A percentile compares a stretch with the other conserved stretches of the same genome.
Conservation (phyloP, 2,888 invertebrate species). For the Oasisia sp. region DNA sequence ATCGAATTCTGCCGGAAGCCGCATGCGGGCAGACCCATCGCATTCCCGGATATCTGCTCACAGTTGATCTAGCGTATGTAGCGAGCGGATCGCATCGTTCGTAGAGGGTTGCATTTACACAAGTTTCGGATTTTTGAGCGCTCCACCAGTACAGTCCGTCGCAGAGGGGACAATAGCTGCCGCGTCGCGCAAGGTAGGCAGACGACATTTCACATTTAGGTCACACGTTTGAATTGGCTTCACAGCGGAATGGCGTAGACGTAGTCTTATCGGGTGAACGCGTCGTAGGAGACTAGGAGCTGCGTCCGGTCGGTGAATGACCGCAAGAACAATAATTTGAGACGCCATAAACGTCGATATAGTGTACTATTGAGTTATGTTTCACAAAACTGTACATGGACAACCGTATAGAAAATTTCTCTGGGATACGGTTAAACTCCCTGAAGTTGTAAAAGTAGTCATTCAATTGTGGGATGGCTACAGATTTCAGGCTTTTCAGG, state of each 20-base stretch:
- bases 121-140: not conserved
- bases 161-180: not conserved
- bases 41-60: conserved; percentile 12
- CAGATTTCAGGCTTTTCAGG: no score
- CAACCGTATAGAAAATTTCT: no score
- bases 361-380: not conserved
- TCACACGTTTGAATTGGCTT: not conserved
- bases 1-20: conserved; percentile 17
- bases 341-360: not conserved
- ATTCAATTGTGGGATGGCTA: no score
- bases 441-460: not conserved
- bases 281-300: not conserved
- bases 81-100: not conserved
- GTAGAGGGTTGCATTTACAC: not conserved
- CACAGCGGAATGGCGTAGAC: not conserved
- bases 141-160: not conserved
- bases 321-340: not conserved
- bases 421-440: not conserved
- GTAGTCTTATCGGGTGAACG: not conserved
- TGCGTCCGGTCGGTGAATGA: not conserved
- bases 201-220: conserved; percentile 10
- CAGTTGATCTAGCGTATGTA: conserved; percentile 12
- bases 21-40: not conserved
- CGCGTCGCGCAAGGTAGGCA: not conserved
- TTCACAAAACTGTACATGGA: not conserved